phyloP scores from a whole-genome alignment of 2,797 vertebrate genomes.

The Anisognathus igniventris region DNA sequence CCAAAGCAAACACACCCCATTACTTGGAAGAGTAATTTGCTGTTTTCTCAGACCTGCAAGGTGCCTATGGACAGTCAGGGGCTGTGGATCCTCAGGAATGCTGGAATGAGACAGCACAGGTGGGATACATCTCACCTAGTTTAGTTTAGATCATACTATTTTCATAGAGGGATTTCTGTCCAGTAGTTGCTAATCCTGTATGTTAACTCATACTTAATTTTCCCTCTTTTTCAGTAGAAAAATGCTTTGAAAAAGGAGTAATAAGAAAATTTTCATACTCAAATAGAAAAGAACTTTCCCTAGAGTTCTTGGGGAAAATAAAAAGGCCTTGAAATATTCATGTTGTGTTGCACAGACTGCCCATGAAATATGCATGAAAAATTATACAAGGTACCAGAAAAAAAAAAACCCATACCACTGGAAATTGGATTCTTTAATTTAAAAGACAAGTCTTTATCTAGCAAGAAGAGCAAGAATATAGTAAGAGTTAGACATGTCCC shows the following conservation, averaged over 20 bases:
- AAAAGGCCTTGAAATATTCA: conserved; percentile 2
- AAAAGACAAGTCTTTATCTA: neutral
- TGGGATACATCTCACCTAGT: neutral
- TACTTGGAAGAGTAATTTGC: neutral
- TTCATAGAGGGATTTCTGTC: neutral
- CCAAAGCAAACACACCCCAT: fast-evolving
- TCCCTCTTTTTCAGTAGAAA: neutral
- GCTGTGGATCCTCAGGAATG: neutral
- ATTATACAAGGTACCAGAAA: neutral
- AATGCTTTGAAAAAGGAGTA: neutral
- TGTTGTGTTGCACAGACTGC: neutral
- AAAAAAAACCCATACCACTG: neutral
- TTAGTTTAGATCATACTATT: neutral
- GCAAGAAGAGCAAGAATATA: neutral
- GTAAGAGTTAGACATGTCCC: neutral
- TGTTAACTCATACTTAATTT: neutral
- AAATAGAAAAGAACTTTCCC: neutral
- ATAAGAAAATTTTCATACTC: neutral
- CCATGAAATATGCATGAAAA: conserved; percentile 15
- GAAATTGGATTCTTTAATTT: neutral
- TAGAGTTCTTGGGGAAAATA: neutral
- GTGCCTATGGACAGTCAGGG: neutral
- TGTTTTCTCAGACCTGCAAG: neutral
- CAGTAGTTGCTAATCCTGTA: neutral
- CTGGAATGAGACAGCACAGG: neutral